Conservation (phyloP, 2,797 vertebrate species). For the Gambusia yucatana region DNA sequence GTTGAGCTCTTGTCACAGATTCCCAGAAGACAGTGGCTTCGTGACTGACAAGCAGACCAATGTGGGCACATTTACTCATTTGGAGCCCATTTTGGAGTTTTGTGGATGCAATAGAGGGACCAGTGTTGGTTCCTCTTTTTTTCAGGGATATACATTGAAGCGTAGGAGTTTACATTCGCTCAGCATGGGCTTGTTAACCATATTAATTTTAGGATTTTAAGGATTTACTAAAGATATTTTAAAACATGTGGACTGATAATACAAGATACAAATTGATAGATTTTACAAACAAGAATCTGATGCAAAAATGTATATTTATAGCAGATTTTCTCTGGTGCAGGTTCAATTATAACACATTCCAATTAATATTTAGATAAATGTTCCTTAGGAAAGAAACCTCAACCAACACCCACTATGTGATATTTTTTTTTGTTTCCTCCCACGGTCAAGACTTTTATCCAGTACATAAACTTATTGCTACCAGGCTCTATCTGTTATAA, state of each 20-base stretch:
- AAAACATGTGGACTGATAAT: neutral
- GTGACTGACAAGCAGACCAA: constrained; percentile 61
- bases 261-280: neutral
- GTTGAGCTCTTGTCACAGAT: constrained; percentile 79
- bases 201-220: neutral
- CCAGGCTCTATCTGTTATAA: neutral
- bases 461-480: neutral
- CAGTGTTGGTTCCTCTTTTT: constrained; percentile 7
- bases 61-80: constrained; percentile 70
- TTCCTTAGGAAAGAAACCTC: neutral
- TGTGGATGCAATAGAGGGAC: constrained; percentile 8
- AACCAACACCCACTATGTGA: neutral
- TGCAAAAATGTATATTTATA: neutral
- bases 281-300: neutral
- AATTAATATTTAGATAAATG: neutral
- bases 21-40: constrained; percentile 63
- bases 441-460: neutral
- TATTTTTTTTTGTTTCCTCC: neutral
- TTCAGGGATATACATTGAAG: constrained; percentile 4
- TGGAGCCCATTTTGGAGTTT: constrained; percentile 48
- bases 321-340: neutral
- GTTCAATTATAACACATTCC: neutral
- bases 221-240: neutral
- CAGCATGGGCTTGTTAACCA: neutral
- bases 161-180: neutral